Base-by-base conservation (phyloP, 2,888 invertebrate species). In the Yponomeuta cagnagella region DNA sequence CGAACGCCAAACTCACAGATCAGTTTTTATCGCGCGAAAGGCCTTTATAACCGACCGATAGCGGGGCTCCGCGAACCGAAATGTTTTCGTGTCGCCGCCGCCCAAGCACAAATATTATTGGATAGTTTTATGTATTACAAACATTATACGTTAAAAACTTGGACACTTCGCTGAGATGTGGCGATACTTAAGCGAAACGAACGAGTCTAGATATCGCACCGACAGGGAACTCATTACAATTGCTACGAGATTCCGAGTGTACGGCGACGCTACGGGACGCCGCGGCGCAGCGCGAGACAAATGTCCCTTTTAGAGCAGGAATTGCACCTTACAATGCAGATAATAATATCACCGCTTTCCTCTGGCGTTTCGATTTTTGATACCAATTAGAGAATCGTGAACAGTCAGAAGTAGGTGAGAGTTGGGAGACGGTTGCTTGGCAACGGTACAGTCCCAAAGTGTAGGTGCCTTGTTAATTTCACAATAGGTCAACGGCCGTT, bases 21-120 rank as follows among this genome's bases (percentile, higher is more conserved):
- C 92, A 90, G 90, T 92, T 92, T 92, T 92, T 92, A 92, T 92
- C 91, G 88, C 88, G 88, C 87, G 87, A 88, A 88, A 90, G 89
- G 90, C 91, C 90, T 92, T 92, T 92, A 93, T 91, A 85, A 90
- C 83, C 87, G 83, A 85, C 88, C 88, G 89, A 89, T 88, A 87
- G 86, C 83, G 83, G 83, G n/a, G 83, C 80, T 83, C 82, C 80
- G 79, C 77, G 78, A 80, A 77, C 80, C 85, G 82, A 84, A 88
- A 88, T 88, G 88, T 88, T 89, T 89, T 86, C 86, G 82, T 81
- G 82, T 87, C 86, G 86, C 83, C 86, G 84, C 80, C 84, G 52
- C 52, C 52, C 15, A 84, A 86, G 85, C 84, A 84, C 90, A 87
- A 89, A 90, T 89, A 89, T 87, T 87, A 88, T 88, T 86, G 84